phyloP scores from a whole-genome alignment of 1,140 invertebrate species.

The Goniozus legneri region DNA sequence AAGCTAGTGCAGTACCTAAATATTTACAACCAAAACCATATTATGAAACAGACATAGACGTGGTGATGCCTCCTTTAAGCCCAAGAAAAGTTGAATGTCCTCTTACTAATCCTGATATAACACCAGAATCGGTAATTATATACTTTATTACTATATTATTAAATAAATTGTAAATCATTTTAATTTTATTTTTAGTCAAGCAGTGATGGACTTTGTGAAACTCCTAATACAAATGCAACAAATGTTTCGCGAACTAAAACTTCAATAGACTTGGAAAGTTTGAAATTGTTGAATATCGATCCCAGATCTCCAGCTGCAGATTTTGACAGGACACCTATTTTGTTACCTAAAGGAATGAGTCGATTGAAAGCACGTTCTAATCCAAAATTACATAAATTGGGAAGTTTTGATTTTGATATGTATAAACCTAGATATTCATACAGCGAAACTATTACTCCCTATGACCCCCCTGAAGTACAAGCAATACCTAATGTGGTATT shows the following conservation, averaged over 20 bases:
- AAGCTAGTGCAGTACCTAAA: conserved; percentile 33
- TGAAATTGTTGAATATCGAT: conserved; percentile 25
- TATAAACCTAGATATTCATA: conserved; percentile 16
- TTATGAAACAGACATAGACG: conserved; percentile 44
- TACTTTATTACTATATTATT: too few relatives aligned
- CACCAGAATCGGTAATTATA: too few relatives aligned
- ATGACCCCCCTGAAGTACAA: conserved; percentile 32
- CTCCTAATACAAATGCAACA: too few relatives aligned
- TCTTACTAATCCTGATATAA: too few relatives aligned
- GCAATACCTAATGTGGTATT: conserved; percentile 12
- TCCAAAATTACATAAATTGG: conserved; percentile 10
- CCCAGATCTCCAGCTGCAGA: conserved; percentile 42
- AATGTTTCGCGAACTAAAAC: too few relatives aligned
- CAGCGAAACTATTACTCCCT: conserved; percentile 26
- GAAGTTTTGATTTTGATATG: conserved; percentile 16
- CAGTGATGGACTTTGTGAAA: too few relatives aligned
- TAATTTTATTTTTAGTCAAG: too few relatives aligned
- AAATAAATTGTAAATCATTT: too few relatives aligned
- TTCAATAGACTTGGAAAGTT: conserved; percentile 24
- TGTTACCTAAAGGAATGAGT: conserved; percentile 30
- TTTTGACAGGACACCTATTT: conserved; percentile 44
- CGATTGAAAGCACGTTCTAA: conserved; percentile 16
- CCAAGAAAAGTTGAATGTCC: conserved; percentile 20
- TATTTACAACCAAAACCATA: conserved; percentile 33
- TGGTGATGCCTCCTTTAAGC: conserved; percentile 18